phyloP scores from a whole-genome alignment of 2,113 vertebrate genomes.

The Crypturellus undulatus region DNA sequence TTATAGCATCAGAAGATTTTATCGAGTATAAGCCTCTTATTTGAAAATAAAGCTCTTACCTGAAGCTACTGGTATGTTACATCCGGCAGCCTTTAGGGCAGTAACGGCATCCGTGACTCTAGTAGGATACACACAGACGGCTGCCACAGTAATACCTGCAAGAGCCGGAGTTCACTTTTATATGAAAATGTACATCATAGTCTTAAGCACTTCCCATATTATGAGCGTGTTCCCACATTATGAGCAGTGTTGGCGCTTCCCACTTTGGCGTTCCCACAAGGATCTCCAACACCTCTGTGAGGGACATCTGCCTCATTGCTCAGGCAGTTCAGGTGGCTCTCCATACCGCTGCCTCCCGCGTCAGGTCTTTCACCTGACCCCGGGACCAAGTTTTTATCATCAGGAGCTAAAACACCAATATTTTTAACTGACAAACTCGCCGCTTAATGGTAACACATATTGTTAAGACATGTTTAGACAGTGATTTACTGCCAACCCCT shows the following conservation, averaged over 20 bases:
- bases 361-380: background rate
- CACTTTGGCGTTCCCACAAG: background rate
- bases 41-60: constrained; percentile 73
- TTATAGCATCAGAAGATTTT: background rate
- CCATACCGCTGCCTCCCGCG: rapidly evolving
- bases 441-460: background rate
- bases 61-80: constrained; percentile 90
- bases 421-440: background rate
- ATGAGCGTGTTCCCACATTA: too few species aligned
- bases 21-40: background rate
- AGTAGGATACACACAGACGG: constrained; percentile 92
- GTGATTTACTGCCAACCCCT: background rate
- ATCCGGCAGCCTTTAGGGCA: constrained; percentile 83
- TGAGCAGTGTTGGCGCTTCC: background rate
- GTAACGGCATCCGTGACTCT: constrained; percentile 87
- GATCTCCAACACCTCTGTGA: background rate
- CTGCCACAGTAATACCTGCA: constrained; percentile 87
- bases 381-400: background rate
- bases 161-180: constrained; percentile 12
- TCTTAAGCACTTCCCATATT: background rate
- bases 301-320: background rate
- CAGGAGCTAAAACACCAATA: background rate
- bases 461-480: background rate
- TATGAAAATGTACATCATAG: background rate
- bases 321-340: background rate